phyloP scores from a whole-genome alignment of 1,140 invertebrate species.

The Aricia agestis region DNA sequence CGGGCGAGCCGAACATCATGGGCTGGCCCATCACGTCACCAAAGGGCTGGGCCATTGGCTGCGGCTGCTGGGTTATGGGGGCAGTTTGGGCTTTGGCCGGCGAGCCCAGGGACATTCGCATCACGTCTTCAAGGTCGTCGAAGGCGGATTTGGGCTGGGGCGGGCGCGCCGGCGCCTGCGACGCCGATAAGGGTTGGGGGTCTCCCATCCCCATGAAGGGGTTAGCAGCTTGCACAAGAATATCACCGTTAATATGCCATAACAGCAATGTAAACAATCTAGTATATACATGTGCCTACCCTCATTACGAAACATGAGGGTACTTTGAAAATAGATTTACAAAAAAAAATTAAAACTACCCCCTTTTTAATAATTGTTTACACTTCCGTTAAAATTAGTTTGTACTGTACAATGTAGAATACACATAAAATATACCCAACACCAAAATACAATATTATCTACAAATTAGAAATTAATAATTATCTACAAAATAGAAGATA shows the following conservation, averaged over 20 bases:
- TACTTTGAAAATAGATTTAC: background rate
- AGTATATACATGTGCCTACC: background rate
- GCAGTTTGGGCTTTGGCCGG: conserved; percentile 70
- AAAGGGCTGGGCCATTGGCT: conserved; percentile 61
- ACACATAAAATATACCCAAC: conserved; percentile 23
- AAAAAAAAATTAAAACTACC: background rate
- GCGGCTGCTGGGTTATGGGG: conserved; percentile 67
- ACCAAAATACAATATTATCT: conserved; percentile 19
- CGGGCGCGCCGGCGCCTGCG: conserved; percentile 75
- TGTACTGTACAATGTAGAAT: conserved; percentile 14
- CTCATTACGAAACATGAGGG: background rate
- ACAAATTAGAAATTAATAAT: background rate
- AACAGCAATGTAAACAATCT: conserved; percentile 19
- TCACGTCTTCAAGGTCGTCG: conserved; percentile 83
- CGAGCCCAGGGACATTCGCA: conserved; percentile 81
- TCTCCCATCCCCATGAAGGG: conserved; percentile 76
- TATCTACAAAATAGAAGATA: conserved; percentile 1
- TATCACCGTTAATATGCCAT: conserved; percentile 20
- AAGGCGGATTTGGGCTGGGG: conserved; percentile 79
- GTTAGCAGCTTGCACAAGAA: conserved; percentile 81
- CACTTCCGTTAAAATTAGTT: background rate
- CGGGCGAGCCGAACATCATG: conserved; percentile 79
- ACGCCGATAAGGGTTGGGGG: conserved; percentile 71
- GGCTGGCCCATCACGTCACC: conserved; percentile 56
- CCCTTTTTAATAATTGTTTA: background rate